phyloP scores from a whole-genome alignment of 2,113 vertebrate genomes.

The Uria lomvia region DNA sequence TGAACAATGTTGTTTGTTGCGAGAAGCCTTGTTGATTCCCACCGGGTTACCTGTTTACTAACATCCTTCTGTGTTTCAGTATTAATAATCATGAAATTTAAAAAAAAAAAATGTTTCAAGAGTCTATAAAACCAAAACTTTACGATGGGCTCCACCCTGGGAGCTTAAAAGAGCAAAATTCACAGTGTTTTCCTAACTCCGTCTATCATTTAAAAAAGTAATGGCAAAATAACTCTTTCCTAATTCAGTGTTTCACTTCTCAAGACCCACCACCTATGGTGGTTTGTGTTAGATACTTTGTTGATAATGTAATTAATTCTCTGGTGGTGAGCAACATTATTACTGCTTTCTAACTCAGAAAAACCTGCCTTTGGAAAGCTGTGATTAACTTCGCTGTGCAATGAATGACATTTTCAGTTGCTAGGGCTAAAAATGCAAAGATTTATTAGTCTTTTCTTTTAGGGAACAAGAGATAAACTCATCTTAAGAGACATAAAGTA shows the following conservation, averaged over 20 bases:
- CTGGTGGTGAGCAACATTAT: neutral
- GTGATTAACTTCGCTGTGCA: neutral
- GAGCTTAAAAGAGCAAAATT: neutral
- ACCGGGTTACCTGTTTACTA: neutral
- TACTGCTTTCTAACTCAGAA: neutral
- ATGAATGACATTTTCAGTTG: neutral
- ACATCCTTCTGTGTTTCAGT: neutral
- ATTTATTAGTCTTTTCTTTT: neutral
- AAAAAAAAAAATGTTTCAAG: neutral
- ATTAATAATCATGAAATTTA: neutral
- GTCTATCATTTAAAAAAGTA: neutral
- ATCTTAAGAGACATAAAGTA: neutral
- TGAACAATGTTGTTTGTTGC: neutral
- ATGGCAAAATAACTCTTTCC: neutral
- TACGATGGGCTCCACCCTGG: neutral
- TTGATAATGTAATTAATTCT: neutral
- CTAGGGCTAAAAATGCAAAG: neutral
- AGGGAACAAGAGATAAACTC: neutral
- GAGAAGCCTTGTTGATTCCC: neutral
- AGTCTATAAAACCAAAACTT: neutral
- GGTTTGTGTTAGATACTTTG: neutral
- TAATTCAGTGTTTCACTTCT: neutral
- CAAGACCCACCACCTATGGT: neutral
- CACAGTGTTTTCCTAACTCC: neutral
- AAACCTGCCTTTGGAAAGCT: neutral